Base-by-base conservation (phyloP, 37 sponge, comb jelly and placozoan genomes). In the Spongilla lacustris region DNA sequence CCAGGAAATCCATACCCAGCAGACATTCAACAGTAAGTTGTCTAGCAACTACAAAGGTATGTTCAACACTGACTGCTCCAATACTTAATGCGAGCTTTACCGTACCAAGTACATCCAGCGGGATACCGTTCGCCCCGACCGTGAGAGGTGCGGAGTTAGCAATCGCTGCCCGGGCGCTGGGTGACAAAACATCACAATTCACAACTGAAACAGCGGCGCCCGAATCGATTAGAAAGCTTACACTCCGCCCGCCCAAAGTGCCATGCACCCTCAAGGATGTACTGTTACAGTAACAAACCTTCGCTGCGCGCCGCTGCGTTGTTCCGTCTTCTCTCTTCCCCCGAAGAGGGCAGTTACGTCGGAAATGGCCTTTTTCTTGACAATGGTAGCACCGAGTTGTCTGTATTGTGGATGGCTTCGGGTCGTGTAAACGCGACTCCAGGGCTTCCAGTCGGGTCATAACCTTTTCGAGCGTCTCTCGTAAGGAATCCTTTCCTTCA, bases 1-100 rank as follows among this genome's bases (percentile, higher is more conserved):
- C 26, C 58, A 78, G 30, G 58, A 50, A 78, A 30, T 78, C 79
- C n/a, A 30, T 50, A 48, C 79, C 79, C 66, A 75, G 36, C 76
- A 32, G 36, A 30, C 80, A 75, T 3, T 70, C 71, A 70, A 70
- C 71, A 70, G 71, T 70, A 30, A 70, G 29, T 29, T 70, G 26
- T 26, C 71, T 70, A 70, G 29, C 71, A 26, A 70, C 71, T 70
- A 70, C 71, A 70, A 70, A 70, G 26, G 29, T 29, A 26, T 70
- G 71, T 26, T 70, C 71, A 11, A 29, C 29, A 26, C 29, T 70
- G 29, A 70, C 26, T 30, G 71, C 29, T 70, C 71, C 71, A 70
- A 70, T 70, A 29, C 71, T 70, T 30, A 70, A 26, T 30, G 71
- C 28, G 10, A 70, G 26, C 9, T 4, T 70, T 30, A 70, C 29